Percentiles rank a stretch among this genome's conserved stretches.
Conservation (phyloP, 2,888 invertebrate genomes). For the Melipona beecheii region DNA sequence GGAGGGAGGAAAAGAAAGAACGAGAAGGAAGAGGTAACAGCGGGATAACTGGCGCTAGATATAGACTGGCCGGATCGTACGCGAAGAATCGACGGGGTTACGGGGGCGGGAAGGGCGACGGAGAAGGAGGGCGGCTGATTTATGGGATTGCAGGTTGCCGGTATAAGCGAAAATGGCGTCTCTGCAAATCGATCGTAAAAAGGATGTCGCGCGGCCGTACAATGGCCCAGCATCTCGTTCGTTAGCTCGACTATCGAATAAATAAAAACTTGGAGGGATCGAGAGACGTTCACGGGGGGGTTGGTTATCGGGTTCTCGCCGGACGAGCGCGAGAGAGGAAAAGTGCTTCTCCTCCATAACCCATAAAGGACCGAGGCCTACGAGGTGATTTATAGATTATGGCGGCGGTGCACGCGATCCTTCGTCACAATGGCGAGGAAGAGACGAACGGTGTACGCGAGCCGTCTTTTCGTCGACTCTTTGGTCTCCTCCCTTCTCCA, state of each 20-base stretch:
- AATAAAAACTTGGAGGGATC: conserved; percentile 70
- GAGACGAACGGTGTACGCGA: conserved; percentile 53
- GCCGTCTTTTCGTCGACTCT: conserved; percentile 63
- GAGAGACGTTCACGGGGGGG: conserved; percentile 50
- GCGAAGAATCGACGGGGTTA: conserved; percentile 61
- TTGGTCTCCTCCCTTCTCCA: too few relatives aligned
- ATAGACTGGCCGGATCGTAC: conserved; percentile 49
- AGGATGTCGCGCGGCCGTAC: conserved; percentile 66
- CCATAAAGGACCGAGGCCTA: conserved; percentile 75
- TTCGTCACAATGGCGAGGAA: conserved; percentile 57
- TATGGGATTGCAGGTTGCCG: conserved; percentile 70
- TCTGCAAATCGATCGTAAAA: conserved; percentile 71
- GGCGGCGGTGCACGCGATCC: conserved; percentile 75
- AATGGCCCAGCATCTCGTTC: conserved; percentile 69
- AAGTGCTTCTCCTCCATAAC: conserved; percentile 66
- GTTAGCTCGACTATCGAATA: conserved; percentile 71
- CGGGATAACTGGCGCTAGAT: conserved; percentile 51
- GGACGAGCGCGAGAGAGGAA: conserved; percentile 45
- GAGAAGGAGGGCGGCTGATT: conserved; percentile 64
- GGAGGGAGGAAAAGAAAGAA: neutral
- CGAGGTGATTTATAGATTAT: conserved; percentile 79
- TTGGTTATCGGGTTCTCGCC: conserved; percentile 44
- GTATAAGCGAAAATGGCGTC: conserved; percentile 72
- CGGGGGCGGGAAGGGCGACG: conserved; percentile 32
- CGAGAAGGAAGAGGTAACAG: conserved; percentile 28